Evolutionary conservation across 2,888 invertebrate species (phyloP).

Genomic region (Trimorus sp.): DNA sequence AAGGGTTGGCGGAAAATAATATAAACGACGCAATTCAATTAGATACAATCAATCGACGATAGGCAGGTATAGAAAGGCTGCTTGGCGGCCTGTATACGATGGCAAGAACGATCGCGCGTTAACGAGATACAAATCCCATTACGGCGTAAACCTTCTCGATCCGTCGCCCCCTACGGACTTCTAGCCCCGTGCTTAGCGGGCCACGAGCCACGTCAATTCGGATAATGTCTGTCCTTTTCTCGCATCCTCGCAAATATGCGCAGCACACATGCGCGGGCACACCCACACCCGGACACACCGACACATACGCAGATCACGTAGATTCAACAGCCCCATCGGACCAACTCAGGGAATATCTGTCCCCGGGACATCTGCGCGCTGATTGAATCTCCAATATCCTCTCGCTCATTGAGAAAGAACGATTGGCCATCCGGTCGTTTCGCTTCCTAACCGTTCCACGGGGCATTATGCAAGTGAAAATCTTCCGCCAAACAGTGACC

Average conservation of each 20-base stretch:
- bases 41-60: constrained; percentile 66
- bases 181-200: constrained; percentile 75
- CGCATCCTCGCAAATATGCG: constrained; percentile 43
- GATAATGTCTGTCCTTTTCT: constrained; percentile 75
- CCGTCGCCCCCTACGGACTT: constrained; percentile 80
- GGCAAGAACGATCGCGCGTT: constrained; percentile 81
- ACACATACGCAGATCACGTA: constrained; percentile 38
- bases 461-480: constrained; percentile 61
- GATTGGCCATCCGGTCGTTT: constrained; percentile 72
- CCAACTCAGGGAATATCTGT: constrained; percentile 81
- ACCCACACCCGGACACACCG: constrained; percentile 45
- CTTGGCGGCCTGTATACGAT: constrained; percentile 65
- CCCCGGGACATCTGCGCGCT: constrained; percentile 82
- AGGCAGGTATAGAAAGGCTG: constrained; percentile 64
- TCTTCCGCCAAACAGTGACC: constrained; percentile 61
- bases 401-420: constrained; percentile 74
- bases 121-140: constrained; percentile 82
- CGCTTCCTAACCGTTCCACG: constrained; percentile 61
- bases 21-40: constrained; percentile 61
- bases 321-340: constrained; percentile 69
- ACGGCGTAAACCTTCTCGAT: constrained; percentile 80
- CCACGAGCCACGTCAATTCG: constrained; percentile 80
- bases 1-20: constrained; percentile 52
- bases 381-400: constrained; percentile 81
- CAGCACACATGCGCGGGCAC: background rate